Base-by-base conservation (phyloP, 2,888 invertebrate genomes). In the Drymonia ruficornis region DNA sequence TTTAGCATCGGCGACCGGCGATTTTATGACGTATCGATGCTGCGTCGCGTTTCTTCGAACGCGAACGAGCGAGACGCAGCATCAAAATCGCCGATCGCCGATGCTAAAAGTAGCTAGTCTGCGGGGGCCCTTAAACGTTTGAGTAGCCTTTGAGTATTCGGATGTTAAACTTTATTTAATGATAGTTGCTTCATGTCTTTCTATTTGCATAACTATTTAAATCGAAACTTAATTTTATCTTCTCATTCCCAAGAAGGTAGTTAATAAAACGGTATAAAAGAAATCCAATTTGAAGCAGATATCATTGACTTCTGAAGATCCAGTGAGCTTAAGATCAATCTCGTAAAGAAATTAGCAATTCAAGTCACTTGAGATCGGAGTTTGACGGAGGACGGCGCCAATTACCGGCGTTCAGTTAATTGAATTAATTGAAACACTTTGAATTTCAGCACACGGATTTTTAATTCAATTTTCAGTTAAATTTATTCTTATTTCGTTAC, bases 361-460 rank as follows among this genome's bases (percentile, higher is more conserved):
- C 45, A 45, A 45, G 28, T 23, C 45, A 28, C 45, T 45, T 9
- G 28, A 45, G 45, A 15, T 45, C 13, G 12, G 19, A 19, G 31
- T 31, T 46, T 46, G 46, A 46, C n/a, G 46, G 15, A n/a, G 31
- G 46, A 56, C 52, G 50, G 52, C 49, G 50, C 50, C 60, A 70
- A 73, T 69, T 67, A 65, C 42, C 51, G 56, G 44, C 5, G 44
- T 43, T 53, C 55, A 23, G 58, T 50, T 66, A 72, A 65, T 67
- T 74, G 62, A 61, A 67, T 60, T 55, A 61, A 72, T 63, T 65
- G 56, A 67, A 69, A 65, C 56, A 65, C 58, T 65, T 52, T 49
- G 34, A 52, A 51, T 52, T 44, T 42, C 49, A 56, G 57, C 53
- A 65, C 56, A 49, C 36, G 60, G 61, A 53, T 63, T 70, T 70